These are phyloP conservation scores for Rhagonycha lutea DNA, from an alignment of 2,888 invertebrate genomes.

Conservation along the genomic window DNA sequence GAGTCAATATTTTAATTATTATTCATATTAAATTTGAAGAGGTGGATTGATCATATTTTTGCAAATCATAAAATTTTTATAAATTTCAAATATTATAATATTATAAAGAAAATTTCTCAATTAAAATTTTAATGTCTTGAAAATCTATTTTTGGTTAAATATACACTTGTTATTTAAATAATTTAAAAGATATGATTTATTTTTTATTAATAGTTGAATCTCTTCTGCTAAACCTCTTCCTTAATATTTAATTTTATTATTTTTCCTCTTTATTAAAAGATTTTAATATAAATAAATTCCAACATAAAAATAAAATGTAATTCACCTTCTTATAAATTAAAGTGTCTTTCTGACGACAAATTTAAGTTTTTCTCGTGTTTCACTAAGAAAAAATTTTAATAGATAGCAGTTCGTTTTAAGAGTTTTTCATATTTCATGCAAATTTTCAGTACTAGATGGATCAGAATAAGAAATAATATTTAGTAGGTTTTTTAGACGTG, in stretches of 20 bases:
- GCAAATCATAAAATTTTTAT: too few relatives aligned
- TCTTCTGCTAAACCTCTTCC: too few relatives aligned
- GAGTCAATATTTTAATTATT: too few relatives aligned
- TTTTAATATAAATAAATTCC: background rate
- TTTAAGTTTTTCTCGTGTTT: background rate
- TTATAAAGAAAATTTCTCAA: too few relatives aligned
- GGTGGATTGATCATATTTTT: too few relatives aligned
- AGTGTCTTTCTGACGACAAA: background rate
- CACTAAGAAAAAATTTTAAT: slow-evolving; percentile 2
- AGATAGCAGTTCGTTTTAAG: slow-evolving; percentile 2
- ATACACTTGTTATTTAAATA: too few relatives aligned
- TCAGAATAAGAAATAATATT: slow-evolving; percentile 3
- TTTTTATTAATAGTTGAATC: too few relatives aligned
- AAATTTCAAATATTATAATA: too few relatives aligned
- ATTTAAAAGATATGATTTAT: too few relatives aligned
- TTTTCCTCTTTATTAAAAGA: background rate
- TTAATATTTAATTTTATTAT: background rate
- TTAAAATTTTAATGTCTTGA: too few relatives aligned
- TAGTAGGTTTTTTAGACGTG: background rate
- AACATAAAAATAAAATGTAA: background rate
- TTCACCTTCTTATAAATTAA: background rate
- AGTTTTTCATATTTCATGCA: slow-evolving; percentile 14
- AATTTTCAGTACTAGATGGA: slow-evolving; percentile 7
- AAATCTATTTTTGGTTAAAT: too few relatives aligned
- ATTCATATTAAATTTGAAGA: too few relatives aligned